Evolutionary conservation across 2,888 invertebrate genomes (phyloP), one percentile per base, ranked within the genome.

Genomic region (Helobdella robusta): DNA sequence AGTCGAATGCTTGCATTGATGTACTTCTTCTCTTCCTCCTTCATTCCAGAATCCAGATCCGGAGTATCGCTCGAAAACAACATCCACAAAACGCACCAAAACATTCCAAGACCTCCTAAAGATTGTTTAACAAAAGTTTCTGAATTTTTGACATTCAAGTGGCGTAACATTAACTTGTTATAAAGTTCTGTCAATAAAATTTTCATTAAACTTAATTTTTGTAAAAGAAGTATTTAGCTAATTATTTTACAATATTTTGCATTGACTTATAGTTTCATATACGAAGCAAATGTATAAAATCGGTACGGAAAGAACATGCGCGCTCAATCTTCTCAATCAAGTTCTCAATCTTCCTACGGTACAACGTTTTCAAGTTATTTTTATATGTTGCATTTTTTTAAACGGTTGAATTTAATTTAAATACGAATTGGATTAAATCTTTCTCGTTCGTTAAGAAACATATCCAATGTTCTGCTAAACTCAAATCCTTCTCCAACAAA

Each of bases 21-120:
- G 61, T 61, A 66, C n/a, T 64, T 34, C 58, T 44, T 63, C 66
- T 68, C 68, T 2, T 58, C 56, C 0, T 15, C 28, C 8, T 50
- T n/a, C 20, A 68, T 68, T 8, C 63, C 28, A 11, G 66, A 35
- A 44, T 68, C 66, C 34, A 48, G 59, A 18, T 66, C 54, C 30
- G 68, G 68, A 23, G 66, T 48, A 36, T 68, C 66, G 15, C 52
- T 59, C 8, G 59, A 56, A n/a, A 64, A 44, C 32, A 68, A 40
- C 59, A 60, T 64, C 68, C 68, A 68, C 23, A 68, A 30, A 25
- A 68, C 28, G 56, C 68, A 66, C 66, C 68, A 68, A 15, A 64
- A 20, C 36, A 54, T 58, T 23, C 66, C 66, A 25, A 35, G 44
- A 3, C 60, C 60, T n/a, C 68, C 68, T 68, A 52, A 5, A 6